Base-by-base conservation (phyloP, 2,888 invertebrate species). In the Barypeithes pellucidus region DNA sequence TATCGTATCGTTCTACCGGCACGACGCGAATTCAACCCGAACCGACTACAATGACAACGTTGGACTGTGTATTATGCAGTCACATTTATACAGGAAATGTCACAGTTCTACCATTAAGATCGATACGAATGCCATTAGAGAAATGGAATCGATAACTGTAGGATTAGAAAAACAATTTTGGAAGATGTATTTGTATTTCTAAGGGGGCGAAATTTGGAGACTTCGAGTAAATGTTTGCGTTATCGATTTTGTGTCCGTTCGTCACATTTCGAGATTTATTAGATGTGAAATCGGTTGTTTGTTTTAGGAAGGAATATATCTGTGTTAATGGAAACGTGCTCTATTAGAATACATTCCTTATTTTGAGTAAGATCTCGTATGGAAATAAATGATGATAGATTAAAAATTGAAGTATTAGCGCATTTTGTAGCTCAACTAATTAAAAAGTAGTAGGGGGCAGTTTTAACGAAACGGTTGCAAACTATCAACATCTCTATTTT, bases 221-320 rank as follows among this genome's bases (percentile, higher is more conserved):
- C 14, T 50, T 47, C 14, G n/a, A 50, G 54, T 57, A 36, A 57
- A 65, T 65, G 50, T 65, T 65, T 65, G 18, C 1, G 33, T 29
- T 65, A 65, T 65, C 52, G 65, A 50, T 65, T 65, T 36, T 29
- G 36, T 20, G 65, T 65, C 65, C 16, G 36, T 50, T 52, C 36
- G 47, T 36, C 29, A 47, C 16, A 41, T 47, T 33, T 16, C 8
- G 52, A 65, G 65, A 65, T 50, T 65, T 50, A 65, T 65, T 39
- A 33, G 36, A 18, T 11, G 62, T 43, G 29, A 41, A 62, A 62
- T 18, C 47, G 16, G 47, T n/a, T 47, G 41, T 60, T 60, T 20
- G 24, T 22, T 24, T 50, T 50, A 24, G 50, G 20, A 50, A 24
- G 22, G 22, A 50, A 50, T 24, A 24, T 47, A 20, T 47, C 12